Evolutionary conservation across 1,140 invertebrate genomes (phyloP).

Genomic region (Trachymyrmex cornetzi): DNA sequence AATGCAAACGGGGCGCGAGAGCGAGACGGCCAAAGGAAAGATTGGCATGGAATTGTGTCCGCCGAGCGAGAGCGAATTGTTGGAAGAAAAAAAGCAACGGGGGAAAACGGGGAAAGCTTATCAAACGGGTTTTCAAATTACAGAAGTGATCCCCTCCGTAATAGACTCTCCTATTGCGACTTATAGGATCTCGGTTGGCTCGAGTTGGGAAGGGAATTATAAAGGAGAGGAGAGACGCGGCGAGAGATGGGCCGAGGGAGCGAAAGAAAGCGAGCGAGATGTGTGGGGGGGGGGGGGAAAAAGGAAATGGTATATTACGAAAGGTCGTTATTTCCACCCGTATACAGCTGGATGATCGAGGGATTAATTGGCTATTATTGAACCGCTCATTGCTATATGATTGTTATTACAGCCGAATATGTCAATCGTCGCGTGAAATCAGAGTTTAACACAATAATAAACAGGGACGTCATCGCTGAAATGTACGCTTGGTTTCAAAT

Average conservation of each 20-base stretch:
- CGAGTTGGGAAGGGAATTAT: conserved; percentile 74
- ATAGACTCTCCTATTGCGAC: conserved; percentile 79
- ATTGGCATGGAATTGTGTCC: conserved; percentile 73
- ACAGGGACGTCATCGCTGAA: conserved; percentile 59
- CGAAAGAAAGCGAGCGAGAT: conserved; percentile 37
- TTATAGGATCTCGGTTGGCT: conserved; percentile 78
- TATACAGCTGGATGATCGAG: conserved; percentile 31
- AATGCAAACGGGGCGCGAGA: conserved; percentile 36
- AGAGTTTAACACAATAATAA: conserved; percentile 61
- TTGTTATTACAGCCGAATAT: conserved; percentile 41
- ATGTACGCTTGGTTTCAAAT: conserved; percentile 57
- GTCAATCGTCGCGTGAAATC: conserved; percentile 55
- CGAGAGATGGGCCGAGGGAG: conserved; percentile 25
- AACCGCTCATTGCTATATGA: conserved; percentile 51
- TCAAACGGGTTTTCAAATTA: conserved; percentile 80
- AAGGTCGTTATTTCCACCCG: conserved; percentile 32
- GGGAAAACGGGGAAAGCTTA: conserved; percentile 67
- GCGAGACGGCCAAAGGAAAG: conserved; percentile 65
- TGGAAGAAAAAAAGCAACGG: conserved; percentile 55
- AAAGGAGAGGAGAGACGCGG: conserved; percentile 63
- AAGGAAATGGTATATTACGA: background rate
- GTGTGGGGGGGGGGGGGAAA: background rate
- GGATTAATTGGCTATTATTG: conserved; percentile 56
- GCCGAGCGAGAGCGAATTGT: conserved; percentile 51
- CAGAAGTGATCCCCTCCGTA: conserved; percentile 78